A percentile compares a stretch with the other conserved stretches of the same genome.
phyloP scores from a whole-genome alignment of 2,888 invertebrate genomes.

The Pandemis corylana region DNA sequence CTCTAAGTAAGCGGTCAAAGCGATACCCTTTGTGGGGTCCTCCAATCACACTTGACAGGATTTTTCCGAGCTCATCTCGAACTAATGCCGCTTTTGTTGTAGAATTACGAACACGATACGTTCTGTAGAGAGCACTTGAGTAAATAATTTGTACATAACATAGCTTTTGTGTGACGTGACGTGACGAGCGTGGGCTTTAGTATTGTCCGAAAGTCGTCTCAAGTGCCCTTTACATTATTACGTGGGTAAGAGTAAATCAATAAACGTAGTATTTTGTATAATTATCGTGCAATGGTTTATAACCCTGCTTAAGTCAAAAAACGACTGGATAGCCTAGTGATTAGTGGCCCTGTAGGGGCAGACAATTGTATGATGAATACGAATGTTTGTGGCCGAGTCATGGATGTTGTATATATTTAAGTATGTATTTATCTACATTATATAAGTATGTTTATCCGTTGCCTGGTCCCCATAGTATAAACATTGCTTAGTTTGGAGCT shows the following conservation, averaged over 20 bases:
- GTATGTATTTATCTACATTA: too few relatives aligned
- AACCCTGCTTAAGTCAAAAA: background rate
- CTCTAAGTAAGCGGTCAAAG: constrained; percentile 23
- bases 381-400: too few relatives aligned
- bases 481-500: too few relatives aligned
- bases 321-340: too few relatives aligned
- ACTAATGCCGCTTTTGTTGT: constrained; percentile 63
- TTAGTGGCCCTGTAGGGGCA: too few relatives aligned
- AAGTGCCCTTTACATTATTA: constrained; percentile 41
- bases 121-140: constrained; percentile 55
- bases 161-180: constrained; percentile 60
- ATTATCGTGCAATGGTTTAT: background rate
- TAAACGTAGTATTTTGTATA: constrained; percentile 11
- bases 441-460: too few relatives aligned
- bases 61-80: constrained; percentile 50
- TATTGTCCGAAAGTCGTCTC: constrained; percentile 58
- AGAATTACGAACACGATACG: constrained; percentile 49
- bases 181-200: constrained; percentile 57
- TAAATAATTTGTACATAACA: constrained; percentile 58
- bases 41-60: constrained; percentile 29
- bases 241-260: constrained; percentile 31
- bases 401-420: too few relatives aligned
- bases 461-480: too few relatives aligned
- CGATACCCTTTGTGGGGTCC: constrained; percentile 24
- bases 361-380: too few relatives aligned